Evolutionary conservation across 2,888 invertebrate species (phyloP).

Genomic region (Euproctis similis): DNA sequence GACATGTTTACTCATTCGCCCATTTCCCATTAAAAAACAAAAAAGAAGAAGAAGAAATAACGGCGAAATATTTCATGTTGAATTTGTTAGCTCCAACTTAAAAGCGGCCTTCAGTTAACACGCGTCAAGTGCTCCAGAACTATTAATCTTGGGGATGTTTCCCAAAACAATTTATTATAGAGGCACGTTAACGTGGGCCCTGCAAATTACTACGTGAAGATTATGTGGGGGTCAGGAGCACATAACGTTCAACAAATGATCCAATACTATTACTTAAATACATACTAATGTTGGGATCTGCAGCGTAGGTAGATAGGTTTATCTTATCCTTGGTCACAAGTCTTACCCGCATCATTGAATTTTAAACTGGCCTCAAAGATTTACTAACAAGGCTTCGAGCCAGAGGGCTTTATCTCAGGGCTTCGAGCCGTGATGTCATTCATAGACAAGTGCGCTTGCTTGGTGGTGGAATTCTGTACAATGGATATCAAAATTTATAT

Average conservation of each 20-base stretch:
- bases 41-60: constrained; percentile 27
- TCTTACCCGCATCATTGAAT: no score
- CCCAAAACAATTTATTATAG: constrained; percentile 66
- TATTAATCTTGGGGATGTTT: constrained; percentile 66
- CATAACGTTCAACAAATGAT: constrained; percentile 45
- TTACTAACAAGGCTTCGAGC: no score
- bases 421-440: no score
- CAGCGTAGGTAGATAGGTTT: constrained; percentile 18
- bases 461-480: no score
- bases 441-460: no score
- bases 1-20: no score
- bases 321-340: no score
- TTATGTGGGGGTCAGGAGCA: constrained; percentile 47
- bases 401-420: no score
- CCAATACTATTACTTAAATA: constrained; percentile 29
- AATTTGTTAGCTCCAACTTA: constrained; percentile 39
- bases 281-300: no score
- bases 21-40: no score
- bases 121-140: constrained; percentile 48
- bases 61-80: constrained; percentile 28
- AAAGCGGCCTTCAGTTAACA: constrained; percentile 53
- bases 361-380: no score
- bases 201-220: constrained; percentile 51
- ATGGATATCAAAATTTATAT: no score
- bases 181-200: constrained; percentile 41